phyloP scores from a whole-genome alignment of 1,140 invertebrate genomes.

The Euura saliciscinereae region DNA sequence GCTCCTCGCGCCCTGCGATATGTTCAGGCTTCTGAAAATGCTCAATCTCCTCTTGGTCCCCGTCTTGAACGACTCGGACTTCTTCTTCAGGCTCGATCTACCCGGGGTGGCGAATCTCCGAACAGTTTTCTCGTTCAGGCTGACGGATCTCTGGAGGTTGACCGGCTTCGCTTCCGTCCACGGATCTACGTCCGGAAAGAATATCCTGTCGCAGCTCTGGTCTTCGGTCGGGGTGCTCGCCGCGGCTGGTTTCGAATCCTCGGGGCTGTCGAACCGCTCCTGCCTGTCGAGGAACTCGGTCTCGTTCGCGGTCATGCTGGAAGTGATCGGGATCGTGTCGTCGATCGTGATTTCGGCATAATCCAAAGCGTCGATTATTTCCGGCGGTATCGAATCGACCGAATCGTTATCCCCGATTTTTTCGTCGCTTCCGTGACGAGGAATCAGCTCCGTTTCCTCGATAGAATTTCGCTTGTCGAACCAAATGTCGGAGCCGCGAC shows the following conservation, averaged over 20 bases:
- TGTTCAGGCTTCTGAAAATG: not conserved
- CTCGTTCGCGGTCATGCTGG: not conserved
- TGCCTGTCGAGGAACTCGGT: conserved; percentile 9
- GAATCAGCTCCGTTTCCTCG: not conserved
- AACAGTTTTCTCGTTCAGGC: not conserved
- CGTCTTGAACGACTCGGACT: not conserved
- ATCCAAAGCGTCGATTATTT: not conserved
- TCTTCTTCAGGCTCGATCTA: not conserved
- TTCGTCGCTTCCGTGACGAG: not conserved
- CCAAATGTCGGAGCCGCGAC: not conserved
- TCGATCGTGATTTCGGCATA: not conserved
- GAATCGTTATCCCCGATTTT: not conserved
- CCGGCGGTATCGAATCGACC: not conserved
- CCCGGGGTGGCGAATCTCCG: not conserved
- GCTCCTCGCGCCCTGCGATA: not conserved
- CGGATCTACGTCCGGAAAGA: not conserved
- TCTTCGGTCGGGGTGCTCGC: conserved; percentile 21
- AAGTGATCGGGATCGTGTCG: not conserved
- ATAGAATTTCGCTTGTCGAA: not conserved
- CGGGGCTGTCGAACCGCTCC: not conserved
- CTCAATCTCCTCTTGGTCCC: not conserved
- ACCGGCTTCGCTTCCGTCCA: not conserved
- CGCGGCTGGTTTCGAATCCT: conserved; percentile 7
- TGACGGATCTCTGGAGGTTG: not conserved
- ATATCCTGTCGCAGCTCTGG: conserved; percentile 8